Evolutionary conservation across 2,797 vertebrate genomes (phyloP).

Genomic region (Pipistrellus pipistrellus): DNA sequence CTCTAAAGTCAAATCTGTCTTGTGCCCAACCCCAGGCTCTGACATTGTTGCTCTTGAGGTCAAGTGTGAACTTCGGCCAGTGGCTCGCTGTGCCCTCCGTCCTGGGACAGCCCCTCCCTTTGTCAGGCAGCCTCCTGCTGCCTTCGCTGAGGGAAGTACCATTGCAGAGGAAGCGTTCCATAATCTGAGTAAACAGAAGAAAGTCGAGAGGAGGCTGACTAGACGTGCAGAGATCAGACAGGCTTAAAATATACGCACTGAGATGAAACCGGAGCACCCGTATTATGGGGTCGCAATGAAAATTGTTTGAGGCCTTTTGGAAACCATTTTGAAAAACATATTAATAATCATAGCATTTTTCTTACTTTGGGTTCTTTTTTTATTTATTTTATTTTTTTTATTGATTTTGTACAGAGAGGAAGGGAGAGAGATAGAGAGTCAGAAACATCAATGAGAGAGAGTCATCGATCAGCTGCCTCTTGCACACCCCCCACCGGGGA

Average conservation of each 20-base stretch:
- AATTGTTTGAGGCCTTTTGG: neutral
- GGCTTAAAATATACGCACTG: neutral
- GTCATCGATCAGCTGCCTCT: too few relatives aligned
- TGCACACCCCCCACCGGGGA: too few relatives aligned
- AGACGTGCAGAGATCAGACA: neutral
- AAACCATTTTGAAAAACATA: slow-evolving; percentile 29
- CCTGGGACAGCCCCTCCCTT: neutral
- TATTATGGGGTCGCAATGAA: neutral
- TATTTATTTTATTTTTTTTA: too few relatives aligned
- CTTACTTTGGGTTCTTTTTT: neutral
- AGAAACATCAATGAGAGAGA: too few relatives aligned
- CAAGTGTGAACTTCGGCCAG: neutral
- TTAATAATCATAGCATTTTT: neutral
- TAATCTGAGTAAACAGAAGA: slow-evolving; percentile 2
- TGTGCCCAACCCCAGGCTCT: fast-evolving
- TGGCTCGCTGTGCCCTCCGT: neutral
- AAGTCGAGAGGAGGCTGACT: neutral
- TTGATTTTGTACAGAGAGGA: too few relatives aligned
- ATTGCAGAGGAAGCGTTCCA: neutral
- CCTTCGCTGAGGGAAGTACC: neutral
- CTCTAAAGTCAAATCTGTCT: neutral
- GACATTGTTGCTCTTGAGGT: neutral
- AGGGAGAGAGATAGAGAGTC: too few relatives aligned
- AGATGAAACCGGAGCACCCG: neutral
- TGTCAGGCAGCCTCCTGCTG: neutral